phyloP scores from a whole-genome alignment of 1,140 invertebrate genomes.

The Drosophila bifasciata region DNA sequence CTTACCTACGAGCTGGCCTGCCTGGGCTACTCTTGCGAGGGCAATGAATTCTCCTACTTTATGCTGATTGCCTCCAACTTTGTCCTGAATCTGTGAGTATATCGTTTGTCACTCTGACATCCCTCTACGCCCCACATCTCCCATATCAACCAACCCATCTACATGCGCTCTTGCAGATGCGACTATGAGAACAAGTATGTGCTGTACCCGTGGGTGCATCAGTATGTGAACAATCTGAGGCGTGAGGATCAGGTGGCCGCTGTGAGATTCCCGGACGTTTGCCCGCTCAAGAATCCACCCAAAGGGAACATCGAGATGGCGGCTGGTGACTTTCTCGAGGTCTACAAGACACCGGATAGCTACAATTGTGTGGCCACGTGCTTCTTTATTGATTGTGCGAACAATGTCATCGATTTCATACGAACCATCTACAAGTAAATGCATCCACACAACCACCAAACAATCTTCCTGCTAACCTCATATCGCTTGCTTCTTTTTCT shows the following conservation, averaged over 20 bases:
- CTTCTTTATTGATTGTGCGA: conserved; percentile 99
- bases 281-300: conserved; percentile 89
- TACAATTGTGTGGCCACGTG: conserved; percentile 98
- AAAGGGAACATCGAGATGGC: conserved; percentile 94
- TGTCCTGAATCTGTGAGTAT: conserved; percentile 92
- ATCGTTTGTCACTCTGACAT: no score
- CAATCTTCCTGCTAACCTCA: background rate
- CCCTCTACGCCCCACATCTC: background rate
- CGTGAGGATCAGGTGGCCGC: conserved; percentile 91
- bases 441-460: no score
- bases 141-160: no score
- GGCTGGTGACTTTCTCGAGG: conserved; percentile 96
- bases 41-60: conserved; percentile 98
- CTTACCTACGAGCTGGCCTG: conserved; percentile 96
- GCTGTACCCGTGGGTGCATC: conserved; percentile 96
- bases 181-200: conserved; percentile 79
- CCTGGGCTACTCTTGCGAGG: conserved; percentile 95
- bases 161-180: conserved; percentile 39
- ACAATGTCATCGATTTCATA: conserved; percentile 97
- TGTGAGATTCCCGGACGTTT: conserved; percentile 95
- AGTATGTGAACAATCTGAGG: conserved; percentile 94
- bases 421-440: conserved; percentile 93
- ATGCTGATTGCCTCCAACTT: conserved; percentile 99
- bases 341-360: conserved; percentile 89
- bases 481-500: background rate